A percentile compares a stretch with the other conserved stretches of the same genome.
Conservation (phyloP, 2,888 invertebrate genomes). For the Rambutsinella grinnellia region DNA sequence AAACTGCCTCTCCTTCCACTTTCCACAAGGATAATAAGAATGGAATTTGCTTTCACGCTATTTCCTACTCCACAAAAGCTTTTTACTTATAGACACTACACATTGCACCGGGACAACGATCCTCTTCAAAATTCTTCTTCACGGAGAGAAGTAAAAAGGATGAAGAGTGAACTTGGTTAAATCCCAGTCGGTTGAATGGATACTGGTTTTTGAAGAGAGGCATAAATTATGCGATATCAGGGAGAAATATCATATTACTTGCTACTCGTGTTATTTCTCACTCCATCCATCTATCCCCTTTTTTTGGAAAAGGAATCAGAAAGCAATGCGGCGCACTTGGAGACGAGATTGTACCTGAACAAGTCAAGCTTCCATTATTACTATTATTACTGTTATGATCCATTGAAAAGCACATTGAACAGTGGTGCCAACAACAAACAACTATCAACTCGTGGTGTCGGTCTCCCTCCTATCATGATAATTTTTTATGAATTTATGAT, state of each 20-base stretch:
- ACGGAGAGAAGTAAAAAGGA: too few relatives aligned
- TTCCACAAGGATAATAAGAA: too few relatives aligned
- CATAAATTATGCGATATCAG: conserved; percentile 40
- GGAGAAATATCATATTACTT: conserved; percentile 30
- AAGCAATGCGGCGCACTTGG: not conserved
- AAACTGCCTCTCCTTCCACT: too few relatives aligned
- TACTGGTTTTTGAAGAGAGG: conserved; percentile 30
- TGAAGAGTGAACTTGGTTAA: conserved; percentile 18
- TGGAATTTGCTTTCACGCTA: too few relatives aligned
- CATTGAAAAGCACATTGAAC: not conserved
- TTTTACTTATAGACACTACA: too few relatives aligned
- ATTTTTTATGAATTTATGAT: conserved; percentile 45
- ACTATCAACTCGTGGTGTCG: not conserved
- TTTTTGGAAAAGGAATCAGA: not conserved
- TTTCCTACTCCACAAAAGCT: too few relatives aligned
- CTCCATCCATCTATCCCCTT: conserved; percentile 18
- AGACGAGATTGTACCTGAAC: not conserved
- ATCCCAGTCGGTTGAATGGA: conserved; percentile 26
- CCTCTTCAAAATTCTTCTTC: too few relatives aligned
- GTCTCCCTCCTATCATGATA: conserved; percentile 3
- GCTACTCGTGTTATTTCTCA: conserved; percentile 10
- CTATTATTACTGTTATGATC: not conserved
- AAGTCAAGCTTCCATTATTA: not conserved
- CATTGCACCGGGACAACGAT: too few relatives aligned
- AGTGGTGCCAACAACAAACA: not conserved